Conservation (phyloP, 2,888 invertebrate genomes). For the Aphidoletes aphidimyza region DNA sequence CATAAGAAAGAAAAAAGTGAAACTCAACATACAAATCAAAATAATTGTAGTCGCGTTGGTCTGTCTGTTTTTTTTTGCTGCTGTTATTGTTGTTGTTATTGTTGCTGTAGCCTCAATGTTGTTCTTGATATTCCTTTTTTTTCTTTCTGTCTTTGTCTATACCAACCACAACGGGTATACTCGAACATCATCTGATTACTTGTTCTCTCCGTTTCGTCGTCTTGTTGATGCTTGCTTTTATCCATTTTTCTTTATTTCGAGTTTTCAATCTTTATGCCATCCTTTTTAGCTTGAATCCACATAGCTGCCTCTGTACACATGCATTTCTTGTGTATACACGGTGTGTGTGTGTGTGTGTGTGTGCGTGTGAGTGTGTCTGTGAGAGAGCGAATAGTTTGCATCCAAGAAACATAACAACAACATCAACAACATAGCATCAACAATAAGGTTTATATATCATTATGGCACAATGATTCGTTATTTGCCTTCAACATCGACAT, state of each 20-base stretch:
- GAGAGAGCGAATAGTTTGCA: no score
- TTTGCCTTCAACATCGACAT: slow-evolving; percentile 51
- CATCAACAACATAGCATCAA: background rate
- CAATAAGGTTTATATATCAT: slow-evolving; percentile 49
- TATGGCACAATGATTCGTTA: slow-evolving; percentile 19
- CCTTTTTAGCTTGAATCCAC: slow-evolving; percentile 36
- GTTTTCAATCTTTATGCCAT: slow-evolving; percentile 46
- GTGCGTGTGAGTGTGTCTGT: no score
- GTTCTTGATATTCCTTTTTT: background rate
- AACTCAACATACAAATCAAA: slow-evolving; percentile 33
- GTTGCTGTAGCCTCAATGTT: background rate
- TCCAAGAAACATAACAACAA: background rate
- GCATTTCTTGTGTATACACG: background rate
- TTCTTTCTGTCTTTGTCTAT: background rate
- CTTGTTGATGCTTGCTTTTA: slow-evolving; percentile 25
- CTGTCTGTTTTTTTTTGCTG: background rate
- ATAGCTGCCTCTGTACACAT: background rate
- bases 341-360: background rate
- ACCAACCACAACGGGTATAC: background rate
- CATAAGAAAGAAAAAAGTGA: background rate
- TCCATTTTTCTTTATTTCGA: slow-evolving; percentile 45
- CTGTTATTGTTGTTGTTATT: background rate
- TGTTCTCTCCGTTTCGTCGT: slow-evolving; percentile 19
- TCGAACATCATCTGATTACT: background rate
- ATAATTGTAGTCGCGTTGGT: slow-evolving; percentile 42